Evolutionary conservation across 1,140 invertebrate genomes (phyloP), one percentile per base, ranked within the genome.

Genomic region (Chionoecetes opilio): DNA sequence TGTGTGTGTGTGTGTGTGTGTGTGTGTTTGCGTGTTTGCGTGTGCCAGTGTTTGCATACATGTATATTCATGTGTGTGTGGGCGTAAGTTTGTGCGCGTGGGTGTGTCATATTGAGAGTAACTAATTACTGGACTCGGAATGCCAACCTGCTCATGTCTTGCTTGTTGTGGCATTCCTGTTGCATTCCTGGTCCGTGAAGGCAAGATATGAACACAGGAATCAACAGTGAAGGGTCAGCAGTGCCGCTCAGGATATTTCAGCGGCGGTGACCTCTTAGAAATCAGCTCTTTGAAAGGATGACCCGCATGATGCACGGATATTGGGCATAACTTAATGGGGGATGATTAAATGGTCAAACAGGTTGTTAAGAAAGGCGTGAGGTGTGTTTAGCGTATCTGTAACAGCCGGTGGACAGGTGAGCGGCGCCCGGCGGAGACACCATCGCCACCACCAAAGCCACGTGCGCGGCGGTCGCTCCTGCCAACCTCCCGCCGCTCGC

Each of bases 391-490:
- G 21, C 63, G 63, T n/a, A 26, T 1, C 21, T 75, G 21, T 5
- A n/a, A n/a, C 3, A 6, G 63, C 11, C 63, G 63, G 63, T n/a
- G 63, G 63, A 75, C 63, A 75, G 63, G 63, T 75, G 63, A n/a
- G 86, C 11, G 31, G 3, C 9, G n/a, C 31, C 89, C 89, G 89
- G 89, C 53, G 89, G 89, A 91, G 89, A 91, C 53, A 29, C 88
- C 88, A 90, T 41, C 88, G 53, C 88, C 32, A 32, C 31, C 89
- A 90, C 38, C 88, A 90, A 21, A 35, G 53, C 46, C 89, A 91
- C 89, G 89, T 91, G 89, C 35, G 63, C 89, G n/a, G 38, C 41
- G 88, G 84, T 11, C 88, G 35, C 88, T 38, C 84, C 88, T 29
- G 3, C 14, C 38, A 41, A 8, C 88, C 21, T 35, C 89, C 26